phyloP scores from a whole-genome alignment of 2,888 invertebrate species.

The Sinelater perroti region DNA sequence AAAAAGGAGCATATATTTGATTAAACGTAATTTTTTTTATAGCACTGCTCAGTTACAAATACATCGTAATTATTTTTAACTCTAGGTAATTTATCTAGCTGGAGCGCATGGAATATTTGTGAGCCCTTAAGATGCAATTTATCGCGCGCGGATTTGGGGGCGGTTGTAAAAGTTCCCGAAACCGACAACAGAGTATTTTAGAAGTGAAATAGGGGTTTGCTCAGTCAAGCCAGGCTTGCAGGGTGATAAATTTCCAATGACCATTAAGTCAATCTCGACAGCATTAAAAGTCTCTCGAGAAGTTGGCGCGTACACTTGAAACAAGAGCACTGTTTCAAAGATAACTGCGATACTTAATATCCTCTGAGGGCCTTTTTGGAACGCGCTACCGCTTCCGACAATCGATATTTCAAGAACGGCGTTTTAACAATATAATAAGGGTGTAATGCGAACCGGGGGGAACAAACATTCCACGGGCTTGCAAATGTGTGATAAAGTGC shows the following conservation, averaged over 20 bases:
- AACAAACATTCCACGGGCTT: too few species aligned
- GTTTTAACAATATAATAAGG: constrained; percentile 25
- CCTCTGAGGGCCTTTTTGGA: constrained; percentile 36
- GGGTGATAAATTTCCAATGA: constrained; percentile 44
- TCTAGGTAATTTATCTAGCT: too few species aligned
- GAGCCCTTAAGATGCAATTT: constrained; percentile 18
- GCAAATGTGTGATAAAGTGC: too few species aligned
- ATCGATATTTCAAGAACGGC: constrained; percentile 27
- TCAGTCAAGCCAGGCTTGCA: constrained; percentile 41
- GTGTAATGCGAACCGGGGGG: constrained; percentile 1
- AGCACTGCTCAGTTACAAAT: too few species aligned
- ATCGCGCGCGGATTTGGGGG: constrained; percentile 21
- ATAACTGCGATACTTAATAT: constrained; percentile 39
- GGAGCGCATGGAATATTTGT: too few species aligned
- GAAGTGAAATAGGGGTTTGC: constrained; percentile 37
- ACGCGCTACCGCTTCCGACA: constrained; percentile 20
- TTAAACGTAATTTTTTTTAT: too few species aligned
- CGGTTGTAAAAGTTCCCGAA: constrained; percentile 27
- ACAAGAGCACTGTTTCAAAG: constrained; percentile 39
- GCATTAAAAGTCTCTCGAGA: constrained; percentile 45
- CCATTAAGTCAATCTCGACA: constrained; percentile 46
- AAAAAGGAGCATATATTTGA: too few species aligned
- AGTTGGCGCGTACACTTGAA: constrained; percentile 38
- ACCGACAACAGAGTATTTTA: constrained; percentile 32
- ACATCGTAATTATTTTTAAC: too few species aligned